Evolutionary conservation across 1,140 invertebrate species (phyloP), one percentile per base, ranked within the genome.

Genomic region (Apis dorsata): DNA sequence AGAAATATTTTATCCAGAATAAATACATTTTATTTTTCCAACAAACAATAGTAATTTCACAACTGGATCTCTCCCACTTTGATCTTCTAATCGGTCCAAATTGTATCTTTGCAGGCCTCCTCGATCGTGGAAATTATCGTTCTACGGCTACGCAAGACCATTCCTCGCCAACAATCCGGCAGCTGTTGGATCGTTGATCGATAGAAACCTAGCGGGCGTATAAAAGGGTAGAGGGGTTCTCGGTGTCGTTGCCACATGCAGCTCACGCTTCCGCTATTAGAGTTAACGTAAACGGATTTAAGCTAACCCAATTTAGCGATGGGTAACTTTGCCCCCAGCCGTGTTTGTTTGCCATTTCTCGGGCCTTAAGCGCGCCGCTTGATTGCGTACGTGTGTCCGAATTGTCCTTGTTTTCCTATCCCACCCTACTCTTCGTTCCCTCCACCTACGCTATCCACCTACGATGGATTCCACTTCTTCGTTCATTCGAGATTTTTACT

Each of bases 281-380:
- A 93, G 92, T 93, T 93, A 91, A 89, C 90, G 91, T 93, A 93
- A 94, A 92, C 90, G 93, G 92, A 93, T 94, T 93, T 91, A 83
- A 87, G 89, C 88, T 93, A 93, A 94, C 92, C 91, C 92, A 93
- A 93, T 94, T 94, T 93, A 90, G 85, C 89, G 90, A 90, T 86
- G 89, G 91, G 88, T 91, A 93, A 93, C 90, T 93, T 92, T 89
- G 83, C 90, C 85, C 89, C 79, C 81, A 71, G 83, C 77, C 86
- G 87, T 87, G 89, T 91, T 93, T 92, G 92, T 93, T 93, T 88
- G 83, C 60, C 82, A 77, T 84, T 85, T 51, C 72, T 81, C 74
- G 34, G 65, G 63, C 59, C 73, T 85, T 88, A 88, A 88, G 73
- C 84, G 81, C 60, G 53, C 85, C 62, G 79, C 82, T 85, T 87